These are phyloP conservation scores for Coilia nasus DNA, from an alignment of 2,797 vertebrate species.

Conservation along the genomic window DNA sequence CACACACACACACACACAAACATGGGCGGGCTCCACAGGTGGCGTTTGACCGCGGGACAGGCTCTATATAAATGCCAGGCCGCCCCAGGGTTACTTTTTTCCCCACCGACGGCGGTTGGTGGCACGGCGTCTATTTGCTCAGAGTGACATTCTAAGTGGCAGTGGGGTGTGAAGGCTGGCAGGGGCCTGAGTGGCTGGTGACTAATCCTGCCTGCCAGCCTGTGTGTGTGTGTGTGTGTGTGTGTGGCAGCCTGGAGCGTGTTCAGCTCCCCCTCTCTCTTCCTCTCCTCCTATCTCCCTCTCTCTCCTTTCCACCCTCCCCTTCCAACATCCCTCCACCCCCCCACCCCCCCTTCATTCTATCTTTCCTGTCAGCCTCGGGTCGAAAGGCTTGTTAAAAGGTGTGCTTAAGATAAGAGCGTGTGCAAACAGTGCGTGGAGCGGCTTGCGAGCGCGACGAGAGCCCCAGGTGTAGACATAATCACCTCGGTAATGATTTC, in stretches of 20 bases:
- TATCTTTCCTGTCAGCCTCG: not conserved
- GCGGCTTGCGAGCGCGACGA: not conserved
- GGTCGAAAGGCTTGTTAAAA: constrained; percentile 14
- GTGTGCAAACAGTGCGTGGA: not conserved
- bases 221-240: too few relatives aligned
- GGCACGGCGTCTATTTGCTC: constrained; percentile 44
- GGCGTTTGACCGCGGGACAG: not conserved
- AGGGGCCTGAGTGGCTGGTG: constrained; percentile 31
- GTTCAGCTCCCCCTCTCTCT: not conserved
- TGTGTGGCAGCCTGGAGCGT: too few relatives aligned
- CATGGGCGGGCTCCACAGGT: not conserved
- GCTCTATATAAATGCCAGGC: not conserved
- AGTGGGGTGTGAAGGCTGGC: constrained; percentile 42
- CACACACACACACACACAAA: constrained; percentile 10
- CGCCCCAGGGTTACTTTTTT: constrained; percentile 11
- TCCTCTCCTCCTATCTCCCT: not conserved
- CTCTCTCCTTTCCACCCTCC: not conserved
- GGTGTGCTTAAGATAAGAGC: constrained; percentile 10
- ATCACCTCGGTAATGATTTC: constrained; percentile 12
- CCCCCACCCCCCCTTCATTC: not conserved
- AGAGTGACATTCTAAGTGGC: constrained; percentile 45
- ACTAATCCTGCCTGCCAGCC: constrained; percentile 46
- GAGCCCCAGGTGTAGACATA: constrained; percentile 4
- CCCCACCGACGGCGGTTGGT: constrained; percentile 13
- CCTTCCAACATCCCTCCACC: not conserved